Conservation (phyloP, 2,797 vertebrate genomes). For the Xenops minutus region DNA sequence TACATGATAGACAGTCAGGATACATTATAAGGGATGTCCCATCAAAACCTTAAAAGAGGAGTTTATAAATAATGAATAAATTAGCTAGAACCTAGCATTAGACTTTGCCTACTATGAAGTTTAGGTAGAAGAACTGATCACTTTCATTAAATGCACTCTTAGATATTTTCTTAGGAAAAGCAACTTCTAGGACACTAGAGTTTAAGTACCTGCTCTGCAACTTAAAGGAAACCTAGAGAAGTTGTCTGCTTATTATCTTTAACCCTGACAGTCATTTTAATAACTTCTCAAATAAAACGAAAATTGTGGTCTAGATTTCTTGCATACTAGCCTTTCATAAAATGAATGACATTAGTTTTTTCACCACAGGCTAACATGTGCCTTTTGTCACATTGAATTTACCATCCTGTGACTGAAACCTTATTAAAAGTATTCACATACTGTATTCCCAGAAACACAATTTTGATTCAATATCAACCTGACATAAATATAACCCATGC, state of each 20-base stretch:
- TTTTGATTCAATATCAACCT: background rate
- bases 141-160: background rate
- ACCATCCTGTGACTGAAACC: background rate
- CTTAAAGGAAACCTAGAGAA: background rate
- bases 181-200: background rate
- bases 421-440: background rate
- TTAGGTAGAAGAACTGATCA: background rate
- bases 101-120: background rate
- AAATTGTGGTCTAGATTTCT: background rate
- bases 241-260: background rate
- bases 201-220: background rate
- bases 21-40: background rate
- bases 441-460: background rate
- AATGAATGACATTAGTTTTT: background rate
- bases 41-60: background rate
- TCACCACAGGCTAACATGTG: background rate
- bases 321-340: background rate
- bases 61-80: background rate
- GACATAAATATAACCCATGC: background rate
- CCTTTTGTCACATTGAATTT: constrained; percentile 20
- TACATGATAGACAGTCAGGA: background rate
- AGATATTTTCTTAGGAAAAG: background rate
- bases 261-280: background rate
- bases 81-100: background rate
- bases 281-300: background rate